Evolutionary conservation across 2,113 vertebrate genomes (phyloP), one percentile per base, ranked within the genome.

Genomic region (Eupsittula cactorum): DNA sequence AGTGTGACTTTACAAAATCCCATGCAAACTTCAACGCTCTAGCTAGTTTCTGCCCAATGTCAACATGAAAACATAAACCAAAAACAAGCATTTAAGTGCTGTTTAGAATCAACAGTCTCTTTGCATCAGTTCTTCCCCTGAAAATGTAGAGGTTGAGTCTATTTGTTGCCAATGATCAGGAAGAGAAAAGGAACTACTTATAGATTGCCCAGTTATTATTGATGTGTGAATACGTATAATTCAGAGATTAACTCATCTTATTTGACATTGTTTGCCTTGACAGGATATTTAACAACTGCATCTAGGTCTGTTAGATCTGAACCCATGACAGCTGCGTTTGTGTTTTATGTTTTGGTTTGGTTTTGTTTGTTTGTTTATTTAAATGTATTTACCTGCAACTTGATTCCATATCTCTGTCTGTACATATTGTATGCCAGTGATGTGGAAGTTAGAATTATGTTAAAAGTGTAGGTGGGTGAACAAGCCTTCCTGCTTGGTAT

Each of bases 381-480:
- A 46, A 49, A 83, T 8, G 1, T 59, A 65, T 53, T 88, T 76
- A 77, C 37, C 50, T 63, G 50, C 33, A 69, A 83, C 33, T 71
- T 86, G 17, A 57, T 88, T 95, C 94, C 82, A 75, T 18, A 35
- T 64, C 46, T 49, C 20, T 39, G 27, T 53, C 67, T 73, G 7
- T 60, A 52, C 62, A 25, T 67, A n/a, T 60, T 86, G 63, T 27
- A 5, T 78, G 33, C 28, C 55, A 92, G 42, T 82, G 89, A 84
- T 44, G 59, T 60, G 47, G 69, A 92, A 94, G 47, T 35, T 23
- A 53, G 11, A 91, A 82, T 37, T 78, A 24, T 69, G 52, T 73
- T 91, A 91, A 89, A 92, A 91, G 46, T n/a, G 75, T 25, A 79
- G 35, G 28, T 91, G 49, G 35, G 19, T 85, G 62, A 96, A 52